Evolutionary conservation across 2,113 vertebrate genomes (phyloP).

Genomic region (Budorcas taxicolor): DNA sequence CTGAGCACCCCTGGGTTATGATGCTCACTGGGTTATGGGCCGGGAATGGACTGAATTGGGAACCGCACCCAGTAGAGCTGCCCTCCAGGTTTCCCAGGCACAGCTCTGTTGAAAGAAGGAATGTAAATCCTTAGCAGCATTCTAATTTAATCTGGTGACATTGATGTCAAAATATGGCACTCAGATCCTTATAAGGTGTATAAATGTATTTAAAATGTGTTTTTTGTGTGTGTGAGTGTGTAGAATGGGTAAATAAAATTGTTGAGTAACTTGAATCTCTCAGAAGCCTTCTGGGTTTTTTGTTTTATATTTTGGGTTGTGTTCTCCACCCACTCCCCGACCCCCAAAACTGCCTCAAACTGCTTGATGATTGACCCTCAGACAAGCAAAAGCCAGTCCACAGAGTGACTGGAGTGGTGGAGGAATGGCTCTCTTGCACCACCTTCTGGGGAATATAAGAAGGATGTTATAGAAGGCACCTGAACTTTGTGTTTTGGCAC

Average conservation of each 20-base stretch:
- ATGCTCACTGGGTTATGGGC: neutral
- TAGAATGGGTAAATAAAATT: slow-evolving; percentile 66
- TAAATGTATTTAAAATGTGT: slow-evolving; percentile 52
- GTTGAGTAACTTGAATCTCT: slow-evolving; percentile 27
- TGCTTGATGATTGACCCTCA: neutral
- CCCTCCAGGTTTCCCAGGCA: neutral
- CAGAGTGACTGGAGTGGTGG: neutral
- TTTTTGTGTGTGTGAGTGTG: neutral
- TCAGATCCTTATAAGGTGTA: neutral
- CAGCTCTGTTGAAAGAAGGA: slow-evolving; percentile 1
- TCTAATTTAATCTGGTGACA: neutral
- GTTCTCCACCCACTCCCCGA: neutral
- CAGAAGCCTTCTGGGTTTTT: slow-evolving; percentile 46
- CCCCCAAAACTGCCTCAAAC: neutral
- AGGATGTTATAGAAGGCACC: neutral
- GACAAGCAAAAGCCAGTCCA: neutral
- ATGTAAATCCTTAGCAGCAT: neutral
- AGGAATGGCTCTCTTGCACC: slow-evolving; percentile 16
- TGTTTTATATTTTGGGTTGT: slow-evolving; percentile 54
- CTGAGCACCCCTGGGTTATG: neutral
- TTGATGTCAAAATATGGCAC: neutral
- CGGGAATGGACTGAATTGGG: neutral
- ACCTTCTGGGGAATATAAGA: slow-evolving; percentile 42
- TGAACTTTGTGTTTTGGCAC: neutral
- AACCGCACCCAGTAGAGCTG: neutral